Percentiles rank a stretch among this genome's conserved stretches.
Conservation (phyloP, 2,113 vertebrate species). For the Girardinichthys multiradiatus region DNA sequence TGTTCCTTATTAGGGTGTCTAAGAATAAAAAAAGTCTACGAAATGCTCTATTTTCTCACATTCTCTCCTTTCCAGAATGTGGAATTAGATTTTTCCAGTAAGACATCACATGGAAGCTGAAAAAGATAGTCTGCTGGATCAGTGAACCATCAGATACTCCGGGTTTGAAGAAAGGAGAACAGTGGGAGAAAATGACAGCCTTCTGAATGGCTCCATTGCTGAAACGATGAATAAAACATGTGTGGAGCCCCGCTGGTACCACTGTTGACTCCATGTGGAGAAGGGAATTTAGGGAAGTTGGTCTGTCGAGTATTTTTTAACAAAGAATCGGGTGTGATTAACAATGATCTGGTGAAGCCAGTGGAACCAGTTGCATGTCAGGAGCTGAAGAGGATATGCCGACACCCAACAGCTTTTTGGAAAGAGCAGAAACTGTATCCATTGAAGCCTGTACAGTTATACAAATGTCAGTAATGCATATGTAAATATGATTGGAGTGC, state of each 20-base stretch:
- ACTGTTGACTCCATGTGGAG: conserved; percentile 45
- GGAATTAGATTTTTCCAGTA: conserved; percentile 14
- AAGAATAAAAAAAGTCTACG: not conserved
- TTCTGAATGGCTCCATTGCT: conserved; percentile 65
- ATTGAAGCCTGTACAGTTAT: too few species aligned
- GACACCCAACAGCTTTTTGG: conserved; percentile 13
- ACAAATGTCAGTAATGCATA: too few species aligned
- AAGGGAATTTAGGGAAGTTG: conserved; percentile 63
- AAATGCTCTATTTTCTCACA: not conserved
- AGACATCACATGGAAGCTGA: conserved; percentile 18
- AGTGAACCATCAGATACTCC: conserved; percentile 30
- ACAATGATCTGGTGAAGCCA: conserved; percentile 46
- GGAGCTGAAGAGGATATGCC: conserved; percentile 21
- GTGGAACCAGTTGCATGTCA: conserved; percentile 7
- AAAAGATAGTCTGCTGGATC: conserved; percentile 26
- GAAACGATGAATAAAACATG: conserved; percentile 75
- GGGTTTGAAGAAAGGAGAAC: conserved; percentile 32
- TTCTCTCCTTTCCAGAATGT: conserved; percentile 29
- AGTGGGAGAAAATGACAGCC: conserved; percentile 48
- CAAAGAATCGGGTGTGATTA: conserved; percentile 70
- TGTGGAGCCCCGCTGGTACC: conserved; percentile 41
- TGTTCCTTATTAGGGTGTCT: conserved; percentile 2
- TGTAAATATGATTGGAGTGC: too few species aligned
- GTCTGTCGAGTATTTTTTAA: conserved; percentile 49
- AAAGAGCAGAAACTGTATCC: too few species aligned